Evolutionary conservation across 2,888 invertebrate genomes (phyloP), one percentile per base, ranked within the genome.

Genomic region (Harpagoxenus sublaevis): DNA sequence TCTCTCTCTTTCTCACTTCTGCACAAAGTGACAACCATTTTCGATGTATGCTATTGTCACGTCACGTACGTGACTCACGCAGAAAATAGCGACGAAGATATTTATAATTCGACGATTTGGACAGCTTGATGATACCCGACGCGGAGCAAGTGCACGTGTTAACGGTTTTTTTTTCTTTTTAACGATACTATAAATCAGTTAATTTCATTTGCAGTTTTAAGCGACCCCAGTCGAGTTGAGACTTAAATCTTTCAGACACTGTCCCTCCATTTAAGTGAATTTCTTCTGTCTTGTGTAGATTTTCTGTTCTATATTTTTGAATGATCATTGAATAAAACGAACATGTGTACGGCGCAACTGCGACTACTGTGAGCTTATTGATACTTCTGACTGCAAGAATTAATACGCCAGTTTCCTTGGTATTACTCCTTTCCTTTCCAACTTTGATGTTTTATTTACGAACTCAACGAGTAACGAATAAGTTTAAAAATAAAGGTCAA

Each of bases 291-390:
- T 91, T 94, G 92, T 93, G 93, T 92, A 89, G 90, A 92, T 89
- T 92, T 60, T 71, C 23, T 51, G 53, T 71, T 81, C 53, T 65
- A 93, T 94, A 94, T 91, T 92, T 92, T 91, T 88, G 89, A 92
- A 89, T 88, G 90, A 91, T 93, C 90, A 91, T 92, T 93, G 90
- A 94, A 94, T 94, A 94, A 94, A 94, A 90, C 89, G 90, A 92
- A 93, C 91, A 91, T 93, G 91, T 90, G 91, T 88, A 84, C 88
- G 90, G 92, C 78, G 83, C 88, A 83, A 88, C 88, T 85, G 39
- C n/a, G 28, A 42, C 88, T 82, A 88, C 88, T 85, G 39, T 31
- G 28, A 42, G 5, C 15, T 68, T 31, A 12, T 0, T 55, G 18
- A 42, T 68, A 31, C 5, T 48, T 73, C 23, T 45, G 4, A 45